Conservation (phyloP, 2,797 vertebrate genomes). For the Hapalemur alaotrensis region DNA sequence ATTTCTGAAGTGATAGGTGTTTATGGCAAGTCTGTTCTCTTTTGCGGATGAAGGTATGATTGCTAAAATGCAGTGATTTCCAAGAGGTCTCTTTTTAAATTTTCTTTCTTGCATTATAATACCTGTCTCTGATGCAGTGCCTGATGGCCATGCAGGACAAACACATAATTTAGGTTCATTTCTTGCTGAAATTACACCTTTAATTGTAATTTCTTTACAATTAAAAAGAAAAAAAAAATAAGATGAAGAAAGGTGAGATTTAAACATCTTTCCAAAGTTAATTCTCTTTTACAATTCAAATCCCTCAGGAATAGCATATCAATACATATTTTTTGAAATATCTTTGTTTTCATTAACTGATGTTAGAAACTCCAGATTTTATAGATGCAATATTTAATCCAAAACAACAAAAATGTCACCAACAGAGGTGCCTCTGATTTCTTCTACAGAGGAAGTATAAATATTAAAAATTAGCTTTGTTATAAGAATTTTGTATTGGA, state of each 20-base stretch:
- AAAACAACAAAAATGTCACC: slow-evolving; percentile 37
- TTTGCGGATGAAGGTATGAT: not conserved
- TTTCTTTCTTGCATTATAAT: not conserved
- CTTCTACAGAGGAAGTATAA: not conserved
- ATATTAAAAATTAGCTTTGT: slow-evolving; percentile 11
- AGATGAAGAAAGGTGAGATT: not conserved
- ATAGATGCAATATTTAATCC: slow-evolving; percentile 26
- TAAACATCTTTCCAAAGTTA: not conserved
- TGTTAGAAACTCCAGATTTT: not conserved
- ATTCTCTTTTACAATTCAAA: not conserved
- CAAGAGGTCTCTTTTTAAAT: not conserved
- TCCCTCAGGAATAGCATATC: not conserved
- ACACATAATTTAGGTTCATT: not conserved
- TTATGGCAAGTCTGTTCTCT: not conserved
- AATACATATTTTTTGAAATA: slow-evolving; percentile 33
- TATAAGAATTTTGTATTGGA: not conserved
- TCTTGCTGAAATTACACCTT: not conserved
- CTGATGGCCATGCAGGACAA: not conserved
- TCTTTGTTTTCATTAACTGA: not conserved
- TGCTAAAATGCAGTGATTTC: not conserved
- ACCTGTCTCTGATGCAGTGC: not conserved
- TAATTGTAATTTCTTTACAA: not conserved
- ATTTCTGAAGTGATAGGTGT: too few species aligned
- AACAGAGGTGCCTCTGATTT: not conserved
- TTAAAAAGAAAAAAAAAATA: not conserved